Base-by-base conservation (phyloP, 1,140 invertebrate species). In the Psix sp. region DNA sequence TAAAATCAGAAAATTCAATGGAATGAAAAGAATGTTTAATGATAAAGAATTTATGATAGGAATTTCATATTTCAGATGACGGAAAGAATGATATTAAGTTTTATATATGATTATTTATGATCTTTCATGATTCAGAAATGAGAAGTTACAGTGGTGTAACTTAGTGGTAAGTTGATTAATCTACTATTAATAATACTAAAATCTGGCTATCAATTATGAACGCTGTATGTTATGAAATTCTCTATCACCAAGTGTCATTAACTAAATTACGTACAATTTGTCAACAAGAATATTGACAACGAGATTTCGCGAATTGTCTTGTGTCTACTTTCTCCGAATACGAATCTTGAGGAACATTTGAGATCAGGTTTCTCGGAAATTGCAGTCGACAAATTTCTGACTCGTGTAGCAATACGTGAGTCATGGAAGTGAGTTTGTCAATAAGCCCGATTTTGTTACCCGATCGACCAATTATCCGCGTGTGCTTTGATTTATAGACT, bases 401-500 rank as follows among this genome's bases (percentile, higher is more conserved):
- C 60, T 3, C 52, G 10, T 60, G 46, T 49, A 54, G 26, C 65
- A 14, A 36, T 42, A 45, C 42, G 49, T 60, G 56, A 70, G 38
- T 70, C 54, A 60, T 70, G 49, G 20, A 59, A 7, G 35, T 24
- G 15, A 54, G 48, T 46, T 38, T 54, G 46, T 70, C 66, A 60
- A 43, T 49, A 10, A 33, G 6, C 11, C 20, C 13, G 42, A 57
- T 71, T 62, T 71, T 57, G 48, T 62, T 62, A 57, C 21, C 31
- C 48, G 57, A 57, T 62, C 67, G 39, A 62, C 67, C 67, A 71
- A 71, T 62, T 71, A 71, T 71, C 57, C 21, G 20, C 26, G 40
- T 54, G 45, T 59, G 46, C 57, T 71, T 71, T 62, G 67, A 71
- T 71, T 71, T 71, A 71, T 71, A 49, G 42, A 26, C 48, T 54